These are phyloP conservation scores for Reinhardtius hippoglossoides DNA, from an alignment of 2,113 vertebrate genomes.

Conservation along the genomic window DNA sequence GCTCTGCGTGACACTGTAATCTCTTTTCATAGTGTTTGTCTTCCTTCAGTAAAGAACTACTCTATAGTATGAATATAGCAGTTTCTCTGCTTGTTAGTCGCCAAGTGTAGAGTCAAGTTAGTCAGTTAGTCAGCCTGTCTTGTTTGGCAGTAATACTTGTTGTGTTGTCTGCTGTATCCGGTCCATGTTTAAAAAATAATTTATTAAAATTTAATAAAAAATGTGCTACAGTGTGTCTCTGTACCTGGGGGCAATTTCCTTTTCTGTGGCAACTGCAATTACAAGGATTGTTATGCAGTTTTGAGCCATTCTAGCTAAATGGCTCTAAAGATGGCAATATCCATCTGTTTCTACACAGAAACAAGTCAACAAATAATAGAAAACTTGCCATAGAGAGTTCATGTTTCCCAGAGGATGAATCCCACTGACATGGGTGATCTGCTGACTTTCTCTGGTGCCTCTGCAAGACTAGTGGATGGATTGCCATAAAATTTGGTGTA, in stretches of 20 bases:
- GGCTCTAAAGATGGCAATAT: neutral
- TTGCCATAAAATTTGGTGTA: too few species aligned
- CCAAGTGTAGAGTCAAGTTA: conserved; percentile 20
- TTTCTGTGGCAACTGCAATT: neutral
- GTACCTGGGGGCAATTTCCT: neutral
- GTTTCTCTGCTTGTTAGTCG: conserved; percentile 23
- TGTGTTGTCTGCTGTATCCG: conserved; percentile 28
- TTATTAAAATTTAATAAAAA: neutral
- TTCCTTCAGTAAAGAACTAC: neutral
- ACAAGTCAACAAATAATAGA: neutral
- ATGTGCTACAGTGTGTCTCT: neutral
- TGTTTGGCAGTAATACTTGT: neutral
- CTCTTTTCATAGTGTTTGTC: conserved; percentile 7
- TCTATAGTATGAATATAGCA: conserved; percentile 13
- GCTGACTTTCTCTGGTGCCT: neutral
- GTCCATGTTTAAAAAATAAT: neutral
- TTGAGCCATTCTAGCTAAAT: neutral
- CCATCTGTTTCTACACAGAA: neutral
- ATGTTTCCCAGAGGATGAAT: neutral
- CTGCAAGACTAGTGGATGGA: neutral
- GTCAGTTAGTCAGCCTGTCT: conserved; percentile 16
- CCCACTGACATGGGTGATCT: neutral
- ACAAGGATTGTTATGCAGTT: neutral
- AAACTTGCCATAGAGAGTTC: neutral
- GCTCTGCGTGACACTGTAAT: neutral